These are phyloP conservation scores for Rhimphoctona megacephalus DNA, from an alignment of 2,888 invertebrate genomes.

Conservation along the genomic window DNA sequence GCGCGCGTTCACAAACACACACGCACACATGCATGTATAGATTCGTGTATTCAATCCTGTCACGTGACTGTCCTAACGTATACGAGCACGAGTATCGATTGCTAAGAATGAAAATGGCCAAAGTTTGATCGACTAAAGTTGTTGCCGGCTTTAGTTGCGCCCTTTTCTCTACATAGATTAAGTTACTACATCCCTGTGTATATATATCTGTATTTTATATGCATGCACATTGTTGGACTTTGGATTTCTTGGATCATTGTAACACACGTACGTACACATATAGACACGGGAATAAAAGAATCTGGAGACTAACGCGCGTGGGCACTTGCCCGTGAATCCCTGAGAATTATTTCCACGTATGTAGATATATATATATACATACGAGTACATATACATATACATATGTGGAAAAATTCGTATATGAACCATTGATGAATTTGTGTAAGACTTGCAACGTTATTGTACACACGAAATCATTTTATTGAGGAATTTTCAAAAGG, in stretches of 20 bases:
- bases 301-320: slow-evolving; percentile 31
- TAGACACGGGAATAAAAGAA: slow-evolving; percentile 5
- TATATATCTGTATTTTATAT: not conserved
- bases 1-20: slow-evolving; percentile 50
- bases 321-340: slow-evolving; percentile 48
- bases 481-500: not conserved
- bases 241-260: slow-evolving; percentile 38
- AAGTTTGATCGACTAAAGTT: not conserved
- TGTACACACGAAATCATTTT: slow-evolving; percentile 1
- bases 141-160: not conserved
- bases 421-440: slow-evolving; percentile 33
- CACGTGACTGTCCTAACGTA: not conserved
- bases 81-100: not conserved
- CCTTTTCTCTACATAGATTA: not conserved
- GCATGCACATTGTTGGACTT: not conserved
- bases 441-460: slow-evolving; percentile 69
- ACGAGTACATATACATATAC: not conserved
- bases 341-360: slow-evolving; percentile 8
- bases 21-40: slow-evolving; percentile 26
- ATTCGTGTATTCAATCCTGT: slow-evolving; percentile 30
- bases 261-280: not conserved
- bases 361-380: not conserved
- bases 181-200: not conserved
- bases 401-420: not conserved
- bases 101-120: not conserved